Conservation (phyloP, 2,113 vertebrate species). For the Spilogale gracilis region DNA sequence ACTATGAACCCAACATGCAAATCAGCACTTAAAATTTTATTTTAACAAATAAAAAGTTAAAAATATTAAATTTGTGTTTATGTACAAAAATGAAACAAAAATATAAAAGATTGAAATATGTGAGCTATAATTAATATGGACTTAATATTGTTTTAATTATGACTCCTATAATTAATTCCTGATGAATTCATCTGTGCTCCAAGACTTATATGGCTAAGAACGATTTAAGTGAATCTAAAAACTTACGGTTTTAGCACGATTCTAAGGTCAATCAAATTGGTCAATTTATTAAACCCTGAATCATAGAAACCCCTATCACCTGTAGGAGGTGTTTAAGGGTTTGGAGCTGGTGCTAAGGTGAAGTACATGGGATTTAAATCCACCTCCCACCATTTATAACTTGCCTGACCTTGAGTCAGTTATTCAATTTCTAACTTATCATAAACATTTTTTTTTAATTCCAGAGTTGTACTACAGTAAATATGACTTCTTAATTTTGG, state of each 20-base stretch:
- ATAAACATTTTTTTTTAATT: not conserved
- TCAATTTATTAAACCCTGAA: not conserved
- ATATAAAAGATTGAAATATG: slow-evolving; percentile 17
- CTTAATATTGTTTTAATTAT: slow-evolving; percentile 33
- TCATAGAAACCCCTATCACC: not conserved
- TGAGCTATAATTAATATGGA: slow-evolving; percentile 19
- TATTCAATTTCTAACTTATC: slow-evolving; percentile 5
- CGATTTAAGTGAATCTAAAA: not conserved
- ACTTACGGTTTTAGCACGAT: not conserved
- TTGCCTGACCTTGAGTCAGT: not conserved
- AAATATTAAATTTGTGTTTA: slow-evolving; percentile 5
- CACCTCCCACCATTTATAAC: not conserved
- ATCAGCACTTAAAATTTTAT: not conserved
- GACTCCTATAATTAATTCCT: not conserved
- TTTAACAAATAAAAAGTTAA: not conserved
- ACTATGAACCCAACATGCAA: not conserved
- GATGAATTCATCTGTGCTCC: not conserved
- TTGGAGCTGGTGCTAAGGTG: not conserved
- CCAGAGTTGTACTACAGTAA: not conserved
- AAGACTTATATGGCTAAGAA: not conserved
- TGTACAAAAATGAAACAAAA: not conserved
- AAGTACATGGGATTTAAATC: not conserved
- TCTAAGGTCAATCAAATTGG: not conserved
- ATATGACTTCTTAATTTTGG: not conserved
- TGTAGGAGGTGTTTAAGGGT: not conserved